phyloP scores from a whole-genome alignment of 2,888 invertebrate genomes.

The Stenichneumon culpator region DNA sequence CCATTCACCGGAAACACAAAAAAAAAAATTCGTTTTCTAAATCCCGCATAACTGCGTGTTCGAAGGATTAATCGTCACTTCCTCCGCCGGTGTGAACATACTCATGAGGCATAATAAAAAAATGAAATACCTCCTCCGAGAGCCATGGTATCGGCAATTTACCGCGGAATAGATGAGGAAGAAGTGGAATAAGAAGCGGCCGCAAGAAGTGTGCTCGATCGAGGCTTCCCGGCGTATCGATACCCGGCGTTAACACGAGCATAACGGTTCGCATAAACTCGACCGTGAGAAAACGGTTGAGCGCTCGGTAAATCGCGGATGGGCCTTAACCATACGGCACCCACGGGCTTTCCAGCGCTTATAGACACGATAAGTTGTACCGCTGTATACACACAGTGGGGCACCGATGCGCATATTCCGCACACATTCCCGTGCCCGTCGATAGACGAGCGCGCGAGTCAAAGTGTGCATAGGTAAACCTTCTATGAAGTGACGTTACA shows the following conservation, averaged over 20 bases:
- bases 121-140: neutral
- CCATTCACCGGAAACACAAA: neutral
- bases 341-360: conserved; percentile 1
- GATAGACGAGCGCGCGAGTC: neutral
- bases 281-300: conserved; percentile 69
- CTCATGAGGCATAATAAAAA: neutral
- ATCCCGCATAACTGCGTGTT: neutral
- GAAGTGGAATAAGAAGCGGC: conserved; percentile 21
- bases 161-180: conserved; percentile 10
- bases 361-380: conserved; percentile 13
- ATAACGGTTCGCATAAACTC: conserved; percentile 70
- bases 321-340: conserved; percentile 58
- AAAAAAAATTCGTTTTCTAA: neutral
- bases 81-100: neutral
- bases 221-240: conserved; percentile 51
- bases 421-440: neutral
- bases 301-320: conserved; percentile 65
- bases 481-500: neutral
- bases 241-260: conserved; percentile 62
- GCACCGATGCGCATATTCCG: neutral
- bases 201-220: conserved; percentile 61
- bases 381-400: too few species aligned
- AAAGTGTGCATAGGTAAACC: conserved; percentile 13
- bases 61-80: conserved; percentile 10
- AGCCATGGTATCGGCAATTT: neutral